phyloP scores from a whole-genome alignment of 2,113 vertebrate genomes.

The Ascaphus truei region DNA sequence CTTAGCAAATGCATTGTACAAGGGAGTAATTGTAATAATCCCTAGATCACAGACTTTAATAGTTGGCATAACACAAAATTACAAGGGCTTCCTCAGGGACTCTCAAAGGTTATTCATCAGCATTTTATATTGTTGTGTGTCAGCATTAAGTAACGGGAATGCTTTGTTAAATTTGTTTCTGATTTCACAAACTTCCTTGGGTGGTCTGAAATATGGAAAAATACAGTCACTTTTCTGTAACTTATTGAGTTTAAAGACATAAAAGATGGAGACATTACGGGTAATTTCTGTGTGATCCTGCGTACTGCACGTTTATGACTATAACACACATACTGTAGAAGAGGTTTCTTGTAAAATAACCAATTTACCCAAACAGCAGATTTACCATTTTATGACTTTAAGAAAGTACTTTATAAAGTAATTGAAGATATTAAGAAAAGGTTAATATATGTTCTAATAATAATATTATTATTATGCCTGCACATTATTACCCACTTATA shows the following conservation, averaged over 20 bases:
- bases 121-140: background rate
- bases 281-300: background rate
- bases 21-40: background rate
- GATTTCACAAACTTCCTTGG: background rate
- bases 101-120: background rate
- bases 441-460: too few species aligned
- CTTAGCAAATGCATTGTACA: too few species aligned
- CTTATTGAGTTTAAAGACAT: background rate
- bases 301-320: background rate
- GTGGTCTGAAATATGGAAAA: background rate
- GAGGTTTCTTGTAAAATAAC: background rate
- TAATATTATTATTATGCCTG: too few species aligned
- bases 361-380: background rate
- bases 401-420: too few species aligned
- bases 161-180: background rate
- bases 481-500: too few species aligned
- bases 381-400: background rate
- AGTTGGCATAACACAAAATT: background rate
- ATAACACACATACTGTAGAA: too few species aligned
- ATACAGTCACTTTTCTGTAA: background rate
- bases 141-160: background rate
- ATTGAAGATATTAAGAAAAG: too few species aligned
- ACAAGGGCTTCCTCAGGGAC: background rate
- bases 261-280: background rate
- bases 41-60: background rate